Conservation (phyloP, 2,888 invertebrate genomes). For the Ecliptopera silaceata region DNA sequence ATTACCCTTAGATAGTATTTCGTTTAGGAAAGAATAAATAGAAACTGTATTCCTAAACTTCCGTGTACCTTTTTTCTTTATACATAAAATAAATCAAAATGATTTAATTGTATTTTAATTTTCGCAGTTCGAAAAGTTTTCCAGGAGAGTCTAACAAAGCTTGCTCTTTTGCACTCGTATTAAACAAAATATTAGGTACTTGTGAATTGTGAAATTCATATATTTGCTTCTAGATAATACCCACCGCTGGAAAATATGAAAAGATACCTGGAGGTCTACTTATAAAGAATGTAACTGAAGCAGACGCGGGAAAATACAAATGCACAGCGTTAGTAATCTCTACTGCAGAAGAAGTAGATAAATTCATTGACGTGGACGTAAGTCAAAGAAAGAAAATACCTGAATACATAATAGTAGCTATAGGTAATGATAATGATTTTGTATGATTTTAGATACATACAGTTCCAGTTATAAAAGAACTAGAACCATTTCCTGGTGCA, state of each 20-base stretch:
- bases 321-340: constrained; percentile 44
- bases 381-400: neutral
- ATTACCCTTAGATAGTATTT: too few species aligned
- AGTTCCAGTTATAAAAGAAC: constrained; percentile 51
- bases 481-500: constrained; percentile 49
- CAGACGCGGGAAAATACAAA: constrained; percentile 47
- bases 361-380: constrained; percentile 45
- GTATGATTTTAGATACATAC: constrained; percentile 52
- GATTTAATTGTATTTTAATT: too few species aligned
- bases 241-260: constrained; percentile 53
- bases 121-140: too few species aligned
- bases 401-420: too few species aligned
- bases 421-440: neutral
- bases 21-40: too few species aligned
- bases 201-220: neutral
- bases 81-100: too few species aligned
- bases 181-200: too few species aligned
- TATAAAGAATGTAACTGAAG: constrained; percentile 41
- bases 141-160: too few species aligned
- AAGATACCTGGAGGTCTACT: constrained; percentile 49
- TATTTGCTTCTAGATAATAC: constrained; percentile 45
- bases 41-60: too few species aligned
- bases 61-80: too few species aligned
- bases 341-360: constrained; percentile 46
- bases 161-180: too few species aligned